Evolutionary conservation across 2,113 vertebrate species (phyloP).

Genomic region (Takifugu flavidus): DNA sequence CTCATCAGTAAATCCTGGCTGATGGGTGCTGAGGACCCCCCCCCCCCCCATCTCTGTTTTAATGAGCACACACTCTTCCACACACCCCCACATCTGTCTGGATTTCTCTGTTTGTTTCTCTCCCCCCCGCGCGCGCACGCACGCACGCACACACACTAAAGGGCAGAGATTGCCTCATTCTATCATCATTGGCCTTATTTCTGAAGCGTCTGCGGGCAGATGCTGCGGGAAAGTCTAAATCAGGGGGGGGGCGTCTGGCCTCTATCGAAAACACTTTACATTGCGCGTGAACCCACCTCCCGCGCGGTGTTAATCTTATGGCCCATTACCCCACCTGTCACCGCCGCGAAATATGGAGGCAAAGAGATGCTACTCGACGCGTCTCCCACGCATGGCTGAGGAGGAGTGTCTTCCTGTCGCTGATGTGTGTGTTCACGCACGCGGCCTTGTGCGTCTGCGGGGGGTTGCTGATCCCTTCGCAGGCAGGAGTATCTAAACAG

Average conservation of each 20-base stretch:
- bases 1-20: conserved; percentile 68
- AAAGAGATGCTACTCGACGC: conserved; percentile 36
- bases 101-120: conserved; percentile 47
- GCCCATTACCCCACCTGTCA: conserved; percentile 64
- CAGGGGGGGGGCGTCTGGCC: conserved; percentile 41
- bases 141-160: conserved; percentile 48
- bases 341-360: conserved; percentile 38
- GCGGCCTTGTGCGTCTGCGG: conserved; percentile 12
- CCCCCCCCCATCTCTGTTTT: conserved; percentile 38
- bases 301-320: conserved; percentile 60
- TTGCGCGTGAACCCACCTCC: conserved; percentile 45
- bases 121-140: conserved; percentile 11
- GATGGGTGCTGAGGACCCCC: conserved; percentile 50
- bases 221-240: conserved; percentile 45
- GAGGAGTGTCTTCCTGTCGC: conserved; percentile 27
- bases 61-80: conserved; percentile 56
- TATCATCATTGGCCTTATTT: conserved; percentile 74
- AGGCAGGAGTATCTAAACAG: conserved; percentile 49
- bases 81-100: conserved; percentile 32
- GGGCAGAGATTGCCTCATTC: conserved; percentile 72
- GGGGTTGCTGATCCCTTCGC: conserved; percentile 44
- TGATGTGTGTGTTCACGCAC: conserved; percentile 9
- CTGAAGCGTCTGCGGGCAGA: conserved; percentile 38
- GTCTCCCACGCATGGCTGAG: conserved; percentile 29
- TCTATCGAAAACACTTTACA: conserved; percentile 52